Evolutionary conservation across 2,797 vertebrate genomes (phyloP).

Genomic region (Malacoraja senta): DNA sequence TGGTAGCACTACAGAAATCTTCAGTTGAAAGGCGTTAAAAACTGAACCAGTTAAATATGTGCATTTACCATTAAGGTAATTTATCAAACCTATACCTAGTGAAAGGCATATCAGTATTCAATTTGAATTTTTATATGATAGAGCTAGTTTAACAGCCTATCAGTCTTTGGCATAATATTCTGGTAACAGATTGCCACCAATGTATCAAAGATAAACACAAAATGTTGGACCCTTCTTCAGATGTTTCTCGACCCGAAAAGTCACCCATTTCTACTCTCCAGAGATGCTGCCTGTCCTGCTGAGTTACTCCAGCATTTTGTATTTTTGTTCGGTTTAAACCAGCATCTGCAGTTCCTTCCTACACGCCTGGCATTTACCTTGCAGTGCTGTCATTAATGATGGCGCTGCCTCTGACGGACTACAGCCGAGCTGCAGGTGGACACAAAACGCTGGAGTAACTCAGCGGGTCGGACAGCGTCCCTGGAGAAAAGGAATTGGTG

Average conservation of each 20-base stretch:
- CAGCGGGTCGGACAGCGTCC: too few relatives aligned
- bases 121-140: background rate
- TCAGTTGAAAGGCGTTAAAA: background rate
- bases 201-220: background rate
- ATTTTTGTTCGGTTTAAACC: too few relatives aligned
- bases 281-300: too few relatives aligned
- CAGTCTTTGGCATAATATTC: background rate
- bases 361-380: background rate
- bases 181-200: background rate
- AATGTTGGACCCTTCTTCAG: too few relatives aligned
- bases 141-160: background rate
- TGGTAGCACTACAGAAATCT: background rate
- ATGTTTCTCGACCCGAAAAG: too few relatives aligned
- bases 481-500: too few relatives aligned
- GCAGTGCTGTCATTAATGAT: background rate
- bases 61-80: background rate
- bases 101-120: background rate
- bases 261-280: too few relatives aligned
- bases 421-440: too few relatives aligned
- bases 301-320: too few relatives aligned
- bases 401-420: background rate
- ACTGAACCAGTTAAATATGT: background rate
- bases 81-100: background rate
- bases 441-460: too few relatives aligned
- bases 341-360: too few relatives aligned